Evolutionary conservation across 1,140 invertebrate genomes (phyloP), one percentile per base, ranked within the genome.

Genomic region (Anoplolepis gracilipes): DNA sequence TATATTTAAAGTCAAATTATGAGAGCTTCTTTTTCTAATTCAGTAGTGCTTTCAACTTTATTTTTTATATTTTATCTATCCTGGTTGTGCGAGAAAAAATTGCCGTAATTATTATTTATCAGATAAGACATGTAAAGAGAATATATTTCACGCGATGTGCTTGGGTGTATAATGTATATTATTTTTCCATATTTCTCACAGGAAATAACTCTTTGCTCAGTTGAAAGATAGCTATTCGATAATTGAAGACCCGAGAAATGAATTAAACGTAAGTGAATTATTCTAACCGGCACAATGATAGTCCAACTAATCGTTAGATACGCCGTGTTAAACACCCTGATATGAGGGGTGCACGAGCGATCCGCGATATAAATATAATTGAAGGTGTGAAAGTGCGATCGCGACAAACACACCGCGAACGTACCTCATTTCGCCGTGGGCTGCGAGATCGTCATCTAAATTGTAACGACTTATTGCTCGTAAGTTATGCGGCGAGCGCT

Each of bases 391-490:
- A 86, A 88, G 57, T 13, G 16, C 39, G 57, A 61, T 36, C 42
- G 57, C 39, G 42, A 49, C 36, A 6, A 73, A 79, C 84, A 76
- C 84, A 62, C 28, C 28, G 69, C 55, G 42, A 49, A 77, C 78
- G 70, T 33, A 61, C 53, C 55, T 72, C 73, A 46, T 59, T 62
- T 49, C 70, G 88, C 87, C 79, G 75, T 70, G 39, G 22, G 57
- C 30, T 25, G 62, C n/a, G 49, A 90, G 89, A 90, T 90, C 84
- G 69, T 88, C 86, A 90, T 90, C 89, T 90, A 90, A 90, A 90
- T 90, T 84, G 81, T 64, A 76, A 57, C 72, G 76, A 70, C 62
- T 53, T 59, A 61, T 59, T 30, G 59, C 69, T 49, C 22, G 72
- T 42, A 78, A 84, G 65, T 90, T 84, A 85, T 81, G 87, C 88